phyloP scores from a whole-genome alignment of 2,888 invertebrate species.

The Rhogogaster chlorosoma region DNA sequence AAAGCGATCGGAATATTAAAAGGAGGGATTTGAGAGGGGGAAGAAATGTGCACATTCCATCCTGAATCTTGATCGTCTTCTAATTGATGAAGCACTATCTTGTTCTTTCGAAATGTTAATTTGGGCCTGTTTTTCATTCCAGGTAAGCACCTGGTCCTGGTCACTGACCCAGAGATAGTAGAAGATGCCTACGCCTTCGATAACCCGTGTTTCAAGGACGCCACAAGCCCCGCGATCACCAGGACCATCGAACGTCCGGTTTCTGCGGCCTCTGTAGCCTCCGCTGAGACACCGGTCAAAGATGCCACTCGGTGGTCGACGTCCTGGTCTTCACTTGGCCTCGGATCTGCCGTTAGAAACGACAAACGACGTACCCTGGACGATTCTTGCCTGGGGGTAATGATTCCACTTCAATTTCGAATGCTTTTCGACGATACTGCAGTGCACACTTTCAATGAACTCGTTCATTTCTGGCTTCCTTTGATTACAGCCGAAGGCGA shows the following conservation, averaged over 20 bases:
- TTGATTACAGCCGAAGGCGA: conserved; percentile 78
- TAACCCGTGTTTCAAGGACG: conserved; percentile 87
- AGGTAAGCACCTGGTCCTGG: conserved; percentile 87
- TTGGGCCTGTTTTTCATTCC: conserved; percentile 68
- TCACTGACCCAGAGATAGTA: conserved; percentile 88
- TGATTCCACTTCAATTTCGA: conserved; percentile 30
- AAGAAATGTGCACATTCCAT: not conserved
- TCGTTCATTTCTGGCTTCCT: conserved; percentile 57
- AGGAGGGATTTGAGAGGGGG: not conserved
- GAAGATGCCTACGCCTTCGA: conserved; percentile 89
- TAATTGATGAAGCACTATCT: not conserved
- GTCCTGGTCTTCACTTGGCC: conserved; percentile 79
- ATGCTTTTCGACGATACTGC: not conserved
- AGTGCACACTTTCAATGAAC: conserved; percentile 14
- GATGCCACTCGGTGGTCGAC: conserved; percentile 71
- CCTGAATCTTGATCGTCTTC: not conserved
- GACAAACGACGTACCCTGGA: conserved; percentile 81
- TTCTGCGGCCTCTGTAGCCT: conserved; percentile 59
- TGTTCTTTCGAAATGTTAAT: conserved; percentile 51
- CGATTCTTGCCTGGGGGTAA: conserved; percentile 81
- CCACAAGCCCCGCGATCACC: conserved; percentile 68
- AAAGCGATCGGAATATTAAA: not conserved
- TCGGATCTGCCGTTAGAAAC: conserved; percentile 67
- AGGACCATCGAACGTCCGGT: conserved; percentile 69
- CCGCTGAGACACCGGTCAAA: conserved; percentile 62